These are phyloP conservation scores for Zaprionus kolodkinae DNA, from an alignment of 1,140 invertebrate genomes.

Conservation along the genomic window DNA sequence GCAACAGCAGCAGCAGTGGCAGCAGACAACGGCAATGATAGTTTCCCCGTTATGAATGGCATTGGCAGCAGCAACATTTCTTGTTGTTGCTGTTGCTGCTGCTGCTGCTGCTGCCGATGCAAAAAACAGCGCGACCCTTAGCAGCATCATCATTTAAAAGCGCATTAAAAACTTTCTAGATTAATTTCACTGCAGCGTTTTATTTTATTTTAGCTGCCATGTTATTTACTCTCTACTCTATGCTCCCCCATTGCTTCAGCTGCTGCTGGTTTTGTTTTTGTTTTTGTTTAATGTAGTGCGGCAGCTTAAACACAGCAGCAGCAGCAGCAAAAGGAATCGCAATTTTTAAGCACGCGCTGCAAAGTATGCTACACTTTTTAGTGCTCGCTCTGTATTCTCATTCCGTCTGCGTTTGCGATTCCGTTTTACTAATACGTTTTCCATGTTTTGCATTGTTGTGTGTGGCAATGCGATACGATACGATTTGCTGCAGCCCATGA, in stretches of 20 bases:
- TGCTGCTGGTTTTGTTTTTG: slow-evolving; percentile 59
- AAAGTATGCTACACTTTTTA: slow-evolving; percentile 38
- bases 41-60: slow-evolving; percentile 74
- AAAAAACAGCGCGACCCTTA: slow-evolving; percentile 40
- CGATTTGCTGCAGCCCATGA: neutral
- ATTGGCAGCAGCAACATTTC: slow-evolving; percentile 44
- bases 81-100: neutral
- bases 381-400: slow-evolving; percentile 17
- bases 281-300: slow-evolving; percentile 62
- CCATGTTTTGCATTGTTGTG: slow-evolving; percentile 55
- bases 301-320: slow-evolving; percentile 53
- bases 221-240: slow-evolving; percentile 50
- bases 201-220: slow-evolving; percentile 56
- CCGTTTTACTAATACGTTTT: slow-evolving; percentile 71
- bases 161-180: slow-evolving; percentile 84
- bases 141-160: slow-evolving; percentile 83
- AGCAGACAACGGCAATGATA: slow-evolving; percentile 77
- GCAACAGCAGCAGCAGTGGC: slow-evolving; percentile 21
- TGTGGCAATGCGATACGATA: neutral
- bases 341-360: slow-evolving; percentile 14
- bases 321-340: slow-evolving; percentile 24
- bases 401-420: neutral
- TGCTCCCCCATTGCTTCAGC: slow-evolving; percentile 28
- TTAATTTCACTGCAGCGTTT: slow-evolving; percentile 76
- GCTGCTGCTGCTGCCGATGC: slow-evolving; percentile 31